Conservation (phyloP, 2,797 vertebrate genomes). For the Loriculus beryllinus region DNA sequence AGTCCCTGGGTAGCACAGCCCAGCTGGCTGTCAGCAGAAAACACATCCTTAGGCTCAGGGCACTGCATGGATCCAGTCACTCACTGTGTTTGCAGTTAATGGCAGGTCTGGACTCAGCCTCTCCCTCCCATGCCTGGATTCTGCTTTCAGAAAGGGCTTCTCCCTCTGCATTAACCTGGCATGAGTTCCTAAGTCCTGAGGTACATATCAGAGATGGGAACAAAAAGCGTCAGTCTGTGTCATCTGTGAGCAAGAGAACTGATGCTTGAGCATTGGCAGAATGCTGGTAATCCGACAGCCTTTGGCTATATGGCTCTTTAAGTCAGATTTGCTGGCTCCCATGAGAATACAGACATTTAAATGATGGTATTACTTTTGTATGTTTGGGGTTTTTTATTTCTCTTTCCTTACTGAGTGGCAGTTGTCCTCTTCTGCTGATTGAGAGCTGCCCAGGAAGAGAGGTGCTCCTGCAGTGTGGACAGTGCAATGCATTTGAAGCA, state of each 20-base stretch:
- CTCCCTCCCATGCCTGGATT: background rate
- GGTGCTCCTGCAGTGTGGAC: background rate
- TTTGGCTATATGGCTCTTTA: background rate
- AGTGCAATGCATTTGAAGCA: background rate
- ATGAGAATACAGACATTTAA: background rate
- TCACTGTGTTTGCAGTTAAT: fast-evolving
- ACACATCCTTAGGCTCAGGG: background rate
- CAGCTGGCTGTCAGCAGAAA: background rate
- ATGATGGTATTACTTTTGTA: background rate
- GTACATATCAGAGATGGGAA: background rate
- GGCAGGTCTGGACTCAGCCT: background rate
- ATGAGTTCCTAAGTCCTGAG: fast-evolving
- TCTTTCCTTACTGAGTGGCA: background rate
- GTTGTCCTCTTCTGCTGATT: background rate
- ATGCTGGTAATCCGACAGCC: background rate
- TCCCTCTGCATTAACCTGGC: background rate
- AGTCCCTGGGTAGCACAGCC: background rate
- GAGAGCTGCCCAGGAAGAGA: background rate
- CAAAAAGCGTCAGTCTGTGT: background rate
- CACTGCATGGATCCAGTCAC: fast-evolving
- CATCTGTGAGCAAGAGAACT: background rate
- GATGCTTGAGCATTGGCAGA: background rate
- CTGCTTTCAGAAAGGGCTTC: background rate
- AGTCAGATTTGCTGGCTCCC: background rate
- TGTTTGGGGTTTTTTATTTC: fast-evolving